A percentile compares a stretch with the other conserved stretches of the same genome.
Conservation (phyloP, 2,797 vertebrate genomes). For the Chloroceryle inda region DNA sequence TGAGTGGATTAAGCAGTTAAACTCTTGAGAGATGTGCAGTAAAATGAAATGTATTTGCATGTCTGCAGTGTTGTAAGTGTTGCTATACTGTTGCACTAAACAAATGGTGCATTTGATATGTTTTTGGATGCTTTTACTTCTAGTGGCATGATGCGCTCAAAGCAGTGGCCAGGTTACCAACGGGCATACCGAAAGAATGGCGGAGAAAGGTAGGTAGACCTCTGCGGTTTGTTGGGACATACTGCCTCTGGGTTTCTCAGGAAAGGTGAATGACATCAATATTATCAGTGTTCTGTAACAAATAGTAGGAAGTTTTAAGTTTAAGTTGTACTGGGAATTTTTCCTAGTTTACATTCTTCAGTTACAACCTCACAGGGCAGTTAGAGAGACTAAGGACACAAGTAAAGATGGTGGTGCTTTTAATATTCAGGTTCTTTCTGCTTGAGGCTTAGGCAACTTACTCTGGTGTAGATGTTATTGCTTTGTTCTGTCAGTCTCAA, state of each 20-base stretch:
- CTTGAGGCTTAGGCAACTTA: not conserved
- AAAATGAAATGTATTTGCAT: not conserved
- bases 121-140: constrained; percentile 49
- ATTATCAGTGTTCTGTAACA: not conserved
- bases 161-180: constrained; percentile 94
- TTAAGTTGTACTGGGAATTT: not conserved
- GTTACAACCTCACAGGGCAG: not conserved
- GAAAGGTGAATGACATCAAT: not conserved
- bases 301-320: not conserved
- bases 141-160: constrained; percentile 99
- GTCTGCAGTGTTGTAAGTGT: not conserved
- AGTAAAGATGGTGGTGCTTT: not conserved
- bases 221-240: not conserved
- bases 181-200: constrained; percentile 98
- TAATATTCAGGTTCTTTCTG: not conserved
- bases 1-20: not conserved
- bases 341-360: not conserved
- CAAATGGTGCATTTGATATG: not conserved
- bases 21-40: not conserved
- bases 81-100: not conserved
- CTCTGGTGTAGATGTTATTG: not conserved
- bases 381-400: not conserved
- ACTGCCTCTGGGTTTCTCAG: not conserved
- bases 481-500: not conserved
- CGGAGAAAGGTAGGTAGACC: constrained; percentile 88